Conservation (phyloP, 2,888 invertebrate genomes). For the Eurois occulta region DNA sequence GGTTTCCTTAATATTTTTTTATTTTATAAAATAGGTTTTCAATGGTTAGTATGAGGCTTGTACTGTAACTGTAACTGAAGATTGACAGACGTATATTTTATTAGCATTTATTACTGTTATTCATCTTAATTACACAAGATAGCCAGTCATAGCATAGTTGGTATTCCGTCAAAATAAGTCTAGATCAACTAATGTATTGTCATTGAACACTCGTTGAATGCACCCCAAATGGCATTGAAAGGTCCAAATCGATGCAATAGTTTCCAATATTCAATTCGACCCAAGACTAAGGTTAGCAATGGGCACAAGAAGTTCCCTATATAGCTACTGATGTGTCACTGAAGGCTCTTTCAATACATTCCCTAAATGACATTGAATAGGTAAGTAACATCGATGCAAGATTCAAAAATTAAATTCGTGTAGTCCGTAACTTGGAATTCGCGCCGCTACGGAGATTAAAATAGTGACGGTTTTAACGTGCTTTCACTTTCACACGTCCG, state of each 20-base stretch:
- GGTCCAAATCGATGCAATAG: not conserved
- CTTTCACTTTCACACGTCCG: conserved; percentile 84
- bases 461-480: conserved; percentile 48
- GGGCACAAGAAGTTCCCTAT: not conserved
- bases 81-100: too few relatives aligned
- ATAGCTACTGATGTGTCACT: not conserved
- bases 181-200: not conserved
- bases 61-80: too few relatives aligned
- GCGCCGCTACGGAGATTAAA: conserved; percentile 35
- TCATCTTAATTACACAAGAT: not conserved
- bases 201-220: not conserved
- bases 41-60: not conserved
- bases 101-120: too few relatives aligned
- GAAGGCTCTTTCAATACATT: not conserved
- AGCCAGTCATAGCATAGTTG: not conserved
- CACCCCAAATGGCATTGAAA: not conserved
- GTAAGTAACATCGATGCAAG: not conserved
- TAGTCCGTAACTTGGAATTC: conserved; percentile 19
- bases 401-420: conserved; percentile 15
- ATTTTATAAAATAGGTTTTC: not conserved
- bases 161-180: not conserved
- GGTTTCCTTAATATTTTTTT: not conserved
- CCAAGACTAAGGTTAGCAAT: not conserved
- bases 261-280: not conserved
- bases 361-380: not conserved